Evolutionary conservation across 2,797 vertebrate species (phyloP), one percentile per base, ranked within the genome.

Genomic region (Lepidocolaptes lacrymiger): DNA sequence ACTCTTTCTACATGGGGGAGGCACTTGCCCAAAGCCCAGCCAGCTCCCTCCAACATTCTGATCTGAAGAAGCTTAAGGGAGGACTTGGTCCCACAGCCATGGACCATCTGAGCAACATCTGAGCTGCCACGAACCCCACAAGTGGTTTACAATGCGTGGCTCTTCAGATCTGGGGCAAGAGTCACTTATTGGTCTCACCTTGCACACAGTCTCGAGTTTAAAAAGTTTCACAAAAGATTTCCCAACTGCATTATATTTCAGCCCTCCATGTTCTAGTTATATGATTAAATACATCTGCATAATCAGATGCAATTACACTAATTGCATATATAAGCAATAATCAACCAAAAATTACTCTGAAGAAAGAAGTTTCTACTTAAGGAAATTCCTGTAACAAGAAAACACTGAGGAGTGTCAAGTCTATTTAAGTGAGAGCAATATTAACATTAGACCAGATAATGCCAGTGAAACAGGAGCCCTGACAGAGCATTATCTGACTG

Each of bases 291-390:
- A 56, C 10, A 96, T 94, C 56, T 97, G 91, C 95, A 96, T 97
- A 96, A 96, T 95, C 95, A 97, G 96, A 96, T 68, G 93, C 95
- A 96, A 96, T 97, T 96, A 96, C 54, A 64, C 80, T 96, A 97
- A 96, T 96, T 95, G 89, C 96, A 95, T 43, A 85, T 93, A 96
- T 96, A 97, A 96, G 96, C 93, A 97, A 96, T 96, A 94, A 96
- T 95, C 96, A 97, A 89, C 91, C 80, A 87, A 91, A 94, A 96
- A 97, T 96, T 95, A 79, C 92, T 77, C 92, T 68, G 80, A 88
- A 85, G 93, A 85, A 89, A 80, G 72, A 91, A 76, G 85, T 93
- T 93, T 85, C 92, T 94, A 85, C 93, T 91, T 86, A 68, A 96
- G 95, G 86, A 95, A 95, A 96, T 93, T 91, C 90, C 73, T 93